Conservation (phyloP, 2,888 invertebrate genomes). For the Cephonodes hylas region DNA sequence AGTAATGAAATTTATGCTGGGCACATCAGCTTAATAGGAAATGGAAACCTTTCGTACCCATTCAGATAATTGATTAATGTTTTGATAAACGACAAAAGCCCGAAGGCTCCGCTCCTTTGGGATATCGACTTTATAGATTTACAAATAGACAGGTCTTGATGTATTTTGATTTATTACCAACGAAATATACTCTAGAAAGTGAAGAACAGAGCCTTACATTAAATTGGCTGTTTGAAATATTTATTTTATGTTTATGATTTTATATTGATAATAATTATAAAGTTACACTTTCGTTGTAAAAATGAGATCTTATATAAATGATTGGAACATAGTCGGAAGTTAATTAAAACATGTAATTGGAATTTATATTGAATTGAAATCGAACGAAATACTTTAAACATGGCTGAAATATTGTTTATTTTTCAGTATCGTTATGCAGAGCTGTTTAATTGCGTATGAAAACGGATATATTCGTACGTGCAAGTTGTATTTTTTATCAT, state of each 20-base stretch:
- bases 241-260: too few species aligned
- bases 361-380: background rate
- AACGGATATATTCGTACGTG: too few species aligned
- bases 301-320: too few species aligned
- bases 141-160: background rate
- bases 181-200: background rate
- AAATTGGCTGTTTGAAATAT: background rate
- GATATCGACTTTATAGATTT: conserved; percentile 7
- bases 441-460: too few species aligned
- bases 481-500: too few species aligned
- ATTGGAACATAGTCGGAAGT: too few species aligned
- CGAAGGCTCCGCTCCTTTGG: background rate
- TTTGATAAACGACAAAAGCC: conserved; percentile 13
- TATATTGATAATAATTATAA: too few species aligned
- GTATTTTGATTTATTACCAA: background rate
- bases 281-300: too few species aligned
- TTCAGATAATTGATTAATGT: conserved; percentile 14
- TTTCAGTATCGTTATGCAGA: too few species aligned
- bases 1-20: conserved; percentile 14
- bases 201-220: background rate
- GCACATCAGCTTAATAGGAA: conserved; percentile 1
- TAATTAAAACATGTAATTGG: background rate
- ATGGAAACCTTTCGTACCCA: conserved; percentile 2
- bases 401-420: too few species aligned
- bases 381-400: too few species aligned